Conservation (phyloP, 2,888 invertebrate genomes). For the Encarsia formosa region DNA sequence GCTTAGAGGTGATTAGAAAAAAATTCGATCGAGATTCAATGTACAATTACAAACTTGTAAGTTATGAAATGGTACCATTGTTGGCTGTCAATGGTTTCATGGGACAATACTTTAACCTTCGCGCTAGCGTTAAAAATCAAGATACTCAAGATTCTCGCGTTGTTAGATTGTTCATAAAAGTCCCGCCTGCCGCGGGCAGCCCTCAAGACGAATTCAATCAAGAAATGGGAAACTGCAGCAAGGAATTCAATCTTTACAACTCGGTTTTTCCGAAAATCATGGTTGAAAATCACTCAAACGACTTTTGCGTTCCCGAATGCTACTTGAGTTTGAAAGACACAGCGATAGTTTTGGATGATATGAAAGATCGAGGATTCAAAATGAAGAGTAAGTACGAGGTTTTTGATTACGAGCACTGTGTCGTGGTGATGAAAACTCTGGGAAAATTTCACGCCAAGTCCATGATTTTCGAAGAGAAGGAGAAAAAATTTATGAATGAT, state of each 20-base stretch:
- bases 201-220: constrained; percentile 34
- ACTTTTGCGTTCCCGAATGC: constrained; percentile 38
- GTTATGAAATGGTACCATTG: constrained; percentile 38
- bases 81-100: constrained; percentile 38
- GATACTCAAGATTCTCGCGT: constrained; percentile 27
- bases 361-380: constrained; percentile 58
- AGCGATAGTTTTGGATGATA: constrained; percentile 56
- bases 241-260: constrained; percentile 40
- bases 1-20: constrained; percentile 38
- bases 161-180: constrained; percentile 40
- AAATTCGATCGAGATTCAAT: constrained; percentile 36
- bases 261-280: constrained; percentile 41
- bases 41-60: constrained; percentile 36
- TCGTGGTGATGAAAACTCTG: constrained; percentile 58
- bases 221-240: constrained; percentile 37
- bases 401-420: constrained; percentile 59
- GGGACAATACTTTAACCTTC: constrained; percentile 41
- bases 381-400: constrained; percentile 65
- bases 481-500: constrained; percentile 35
- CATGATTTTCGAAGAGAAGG: constrained; percentile 46
- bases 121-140: neutral
- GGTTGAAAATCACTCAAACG: constrained; percentile 28
- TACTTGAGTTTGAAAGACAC: constrained; percentile 38
- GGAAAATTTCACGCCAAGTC: constrained; percentile 65
- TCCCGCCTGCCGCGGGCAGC: constrained; percentile 34